A percentile compares a stretch with the other conserved stretches of the same genome.
Evolutionary conservation across 2,113 vertebrate genomes (phyloP).

Genomic region (Pheucticus melanocephalus): DNA sequence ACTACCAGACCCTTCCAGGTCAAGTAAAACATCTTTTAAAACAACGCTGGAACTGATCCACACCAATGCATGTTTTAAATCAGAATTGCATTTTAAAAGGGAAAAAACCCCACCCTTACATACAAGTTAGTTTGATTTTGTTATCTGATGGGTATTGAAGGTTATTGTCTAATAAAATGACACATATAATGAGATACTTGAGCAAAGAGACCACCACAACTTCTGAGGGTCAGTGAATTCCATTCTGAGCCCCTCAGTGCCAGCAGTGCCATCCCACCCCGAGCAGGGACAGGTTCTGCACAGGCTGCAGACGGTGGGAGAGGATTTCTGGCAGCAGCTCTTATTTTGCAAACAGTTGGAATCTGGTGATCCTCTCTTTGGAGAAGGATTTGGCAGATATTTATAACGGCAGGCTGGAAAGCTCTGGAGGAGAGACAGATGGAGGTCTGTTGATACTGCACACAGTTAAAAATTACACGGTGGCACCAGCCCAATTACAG

Average conservation of each 20-base stretch:
- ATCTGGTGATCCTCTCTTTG: constrained; percentile 50
- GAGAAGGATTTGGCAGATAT: constrained; percentile 58
- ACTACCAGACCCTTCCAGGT: not conserved
- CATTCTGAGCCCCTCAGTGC: not conserved
- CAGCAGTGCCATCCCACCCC: not conserved
- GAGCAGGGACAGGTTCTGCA: not conserved
- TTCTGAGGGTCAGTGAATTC: not conserved
- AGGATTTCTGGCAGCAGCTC: not conserved
- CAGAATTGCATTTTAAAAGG: not conserved
- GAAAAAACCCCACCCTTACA: accelerated
- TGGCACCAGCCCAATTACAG: constrained; percentile 48
- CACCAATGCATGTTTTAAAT: not conserved
- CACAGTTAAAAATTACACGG: constrained; percentile 52
- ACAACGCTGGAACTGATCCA: not conserved
- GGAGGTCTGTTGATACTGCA: constrained; percentile 48
- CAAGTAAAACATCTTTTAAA: not conserved
- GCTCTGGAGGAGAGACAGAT: constrained; percentile 60
- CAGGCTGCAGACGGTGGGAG: not conserved
- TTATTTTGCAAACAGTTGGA: constrained; percentile 66
- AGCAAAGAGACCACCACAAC: not conserved
- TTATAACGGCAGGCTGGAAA: constrained; percentile 8
- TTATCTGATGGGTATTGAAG: not conserved
- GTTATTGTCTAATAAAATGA: not conserved
- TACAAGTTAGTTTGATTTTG: not conserved
- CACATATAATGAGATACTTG: not conserved